These are phyloP conservation scores for Microchrysa polita DNA, from an alignment of 2,888 invertebrate genomes.

Conservation along the genomic window DNA sequence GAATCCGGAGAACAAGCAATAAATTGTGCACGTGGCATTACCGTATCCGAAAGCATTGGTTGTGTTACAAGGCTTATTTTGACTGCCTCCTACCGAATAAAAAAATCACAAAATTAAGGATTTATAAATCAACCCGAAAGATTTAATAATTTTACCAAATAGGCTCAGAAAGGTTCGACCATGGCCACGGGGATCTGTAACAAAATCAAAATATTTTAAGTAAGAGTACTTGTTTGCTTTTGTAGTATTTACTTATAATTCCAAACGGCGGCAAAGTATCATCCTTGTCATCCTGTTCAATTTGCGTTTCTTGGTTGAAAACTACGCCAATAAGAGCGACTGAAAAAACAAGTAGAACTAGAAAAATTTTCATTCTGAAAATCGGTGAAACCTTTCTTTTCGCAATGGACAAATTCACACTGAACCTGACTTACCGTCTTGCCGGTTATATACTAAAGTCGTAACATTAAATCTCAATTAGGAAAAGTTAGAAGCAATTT, in stretches of 20 bases:
- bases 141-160: too few species aligned
- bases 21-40: conserved; percentile 46
- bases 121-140: too few species aligned
- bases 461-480: too few species aligned
- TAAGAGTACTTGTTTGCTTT: not conserved
- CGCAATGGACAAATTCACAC: too few species aligned
- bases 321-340: conserved; percentile 4
- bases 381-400: too few species aligned
- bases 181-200: not conserved
- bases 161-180: conserved; percentile 12
- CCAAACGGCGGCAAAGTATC: not conserved
- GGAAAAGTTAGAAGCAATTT: too few species aligned
- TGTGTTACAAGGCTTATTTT: conserved; percentile 44
- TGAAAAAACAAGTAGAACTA: conserved; percentile 6
- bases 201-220: too few species aligned
- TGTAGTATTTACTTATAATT: conserved; percentile 1
- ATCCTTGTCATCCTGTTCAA: not conserved
- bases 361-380: too few species aligned
- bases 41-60: conserved; percentile 42
- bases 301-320: not conserved
- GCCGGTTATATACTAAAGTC: too few species aligned
- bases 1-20: conserved; percentile 45
- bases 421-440: too few species aligned
- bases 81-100: conserved; percentile 21
- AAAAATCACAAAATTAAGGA: too few species aligned